Percentiles rank a stretch among this genome's conserved stretches.
phyloP scores from a whole-genome alignment of 2,888 invertebrate species.

The Lampropteryx suffumata region DNA sequence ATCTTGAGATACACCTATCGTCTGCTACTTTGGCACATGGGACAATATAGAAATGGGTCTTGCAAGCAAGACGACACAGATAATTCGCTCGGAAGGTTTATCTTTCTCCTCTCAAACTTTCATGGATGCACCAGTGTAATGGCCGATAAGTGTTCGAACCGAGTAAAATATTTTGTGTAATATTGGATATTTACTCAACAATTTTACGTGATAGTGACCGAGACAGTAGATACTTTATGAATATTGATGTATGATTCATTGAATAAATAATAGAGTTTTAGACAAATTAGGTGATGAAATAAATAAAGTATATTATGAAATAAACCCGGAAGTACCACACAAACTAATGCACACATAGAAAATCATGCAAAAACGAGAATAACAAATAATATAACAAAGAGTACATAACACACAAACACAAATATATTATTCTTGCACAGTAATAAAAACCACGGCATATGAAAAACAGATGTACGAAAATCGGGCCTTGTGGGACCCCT shows the following conservation, averaged over 20 bases:
- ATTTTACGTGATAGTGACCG: conserved; percentile 10
- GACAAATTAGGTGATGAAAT: not conserved
- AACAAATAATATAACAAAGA: conserved; percentile 12
- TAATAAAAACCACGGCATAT: not conserved
- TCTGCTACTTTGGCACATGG: not conserved
- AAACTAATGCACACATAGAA: conserved; percentile 11
- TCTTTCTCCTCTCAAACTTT: no score
- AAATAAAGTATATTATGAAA: not conserved
- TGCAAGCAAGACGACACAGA: no score
- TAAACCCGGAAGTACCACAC: conserved; percentile 4
- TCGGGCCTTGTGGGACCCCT: conserved; percentile 18
- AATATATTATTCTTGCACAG: conserved; percentile 1
- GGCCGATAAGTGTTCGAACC: not conserved
- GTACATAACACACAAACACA: conserved; percentile 2
- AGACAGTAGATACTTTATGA: not conserved
- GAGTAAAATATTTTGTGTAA: conserved; percentile 13
- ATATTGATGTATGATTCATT: no score
- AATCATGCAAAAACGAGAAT: conserved; percentile 24
- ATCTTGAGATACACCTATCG: conserved; percentile 37
- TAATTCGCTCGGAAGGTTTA: not conserved
- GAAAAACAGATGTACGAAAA: conserved; percentile 22
- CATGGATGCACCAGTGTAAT: no score
- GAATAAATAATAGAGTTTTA: no score
- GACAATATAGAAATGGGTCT: no score
- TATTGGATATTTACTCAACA: conserved; percentile 19